Base-by-base conservation (phyloP, 1,140 invertebrate genomes). In the Amyelois transitella region DNA sequence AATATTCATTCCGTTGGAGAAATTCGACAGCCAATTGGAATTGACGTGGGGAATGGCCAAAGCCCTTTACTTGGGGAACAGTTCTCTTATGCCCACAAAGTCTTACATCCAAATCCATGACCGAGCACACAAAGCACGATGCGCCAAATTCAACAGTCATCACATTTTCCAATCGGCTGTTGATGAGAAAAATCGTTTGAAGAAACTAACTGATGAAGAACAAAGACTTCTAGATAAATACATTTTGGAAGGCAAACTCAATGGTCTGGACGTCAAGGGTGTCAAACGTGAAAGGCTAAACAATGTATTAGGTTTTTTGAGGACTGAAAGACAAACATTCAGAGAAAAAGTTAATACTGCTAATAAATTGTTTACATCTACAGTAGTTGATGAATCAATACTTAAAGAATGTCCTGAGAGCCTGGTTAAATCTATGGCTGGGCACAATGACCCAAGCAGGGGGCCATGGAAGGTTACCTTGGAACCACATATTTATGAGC, bases 11-110 rank as follows among this genome's bases (percentile, higher is more conserved):
- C 94, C 94, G 7, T 72, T 98, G 8, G 96, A 98, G 72, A 90
- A 92, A 60, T 76, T 93, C 0, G 91, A 91, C 19, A 90, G 90
- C 6, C 92, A 94, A 18, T 85, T 98, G 28, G 94, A 96, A 70
- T 91, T 93, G 24, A 96, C 94, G n/a, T 97, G 95, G 94, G 94
- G 94, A 22, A 90, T 96, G 60, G 92, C 95, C 0, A 97, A 96
- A 80, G 92, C 94, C 20, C 82, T 98, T 8, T 96, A 94, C 74
- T 88, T 94, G 50, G 93, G 94, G n/a, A 94, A 94, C 72, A 93
- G 92, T 65, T 92, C 92, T n/a, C 66, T 94, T 18, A 95, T 96
- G 90, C 93, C 95, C 6, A 93, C 93, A 6, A 92, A 93, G 69
- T 92, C 90, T 22, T 97, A 96, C 69, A 81, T 93, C 53, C 90